A percentile compares a stretch with the other conserved stretches of the same genome.
Evolutionary conservation across 1,140 invertebrate species (phyloP).

Genomic region (Nylanderia fulva): DNA sequence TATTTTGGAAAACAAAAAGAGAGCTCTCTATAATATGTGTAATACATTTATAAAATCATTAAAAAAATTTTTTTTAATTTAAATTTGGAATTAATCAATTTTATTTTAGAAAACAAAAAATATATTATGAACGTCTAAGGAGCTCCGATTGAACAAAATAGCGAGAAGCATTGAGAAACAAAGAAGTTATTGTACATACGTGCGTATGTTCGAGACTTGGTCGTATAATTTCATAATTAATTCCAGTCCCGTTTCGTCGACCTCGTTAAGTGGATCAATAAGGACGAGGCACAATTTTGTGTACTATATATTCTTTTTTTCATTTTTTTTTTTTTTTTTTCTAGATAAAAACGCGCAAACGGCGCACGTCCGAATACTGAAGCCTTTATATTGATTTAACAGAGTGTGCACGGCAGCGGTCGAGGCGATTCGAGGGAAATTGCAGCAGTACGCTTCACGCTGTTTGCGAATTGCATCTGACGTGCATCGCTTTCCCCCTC

Average conservation of each 20-base stretch:
- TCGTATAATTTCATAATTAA: slow-evolving; percentile 32
- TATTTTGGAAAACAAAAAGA: too few relatives aligned
- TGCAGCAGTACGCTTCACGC: slow-evolving; percentile 35
- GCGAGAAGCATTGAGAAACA: neutral
- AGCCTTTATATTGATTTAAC: slow-evolving; percentile 56
- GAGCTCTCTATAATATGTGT: too few relatives aligned
- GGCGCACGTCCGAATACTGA: slow-evolving; percentile 18
- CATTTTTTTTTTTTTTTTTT: neutral
- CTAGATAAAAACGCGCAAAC: slow-evolving; percentile 3
- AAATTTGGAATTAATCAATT: too few relatives aligned
- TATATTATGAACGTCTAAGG: too few relatives aligned
- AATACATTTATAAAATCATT: too few relatives aligned
- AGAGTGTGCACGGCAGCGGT: slow-evolving; percentile 31
- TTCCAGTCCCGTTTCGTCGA: slow-evolving; percentile 15
- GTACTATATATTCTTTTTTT: neutral
- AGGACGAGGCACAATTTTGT: neutral
- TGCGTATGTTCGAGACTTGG: neutral
- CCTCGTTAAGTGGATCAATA: slow-evolving; percentile 9
- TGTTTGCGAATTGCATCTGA: slow-evolving; percentile 51
- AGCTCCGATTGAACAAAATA: too few relatives aligned
- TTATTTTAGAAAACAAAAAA: too few relatives aligned
- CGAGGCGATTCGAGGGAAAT: slow-evolving; percentile 43
- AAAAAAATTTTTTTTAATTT: too few relatives aligned
- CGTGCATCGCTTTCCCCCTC: too few relatives aligned
- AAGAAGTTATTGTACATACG: neutral